phyloP scores from a whole-genome alignment of 2,113 vertebrate species.

The Psettodes erumei region DNA sequence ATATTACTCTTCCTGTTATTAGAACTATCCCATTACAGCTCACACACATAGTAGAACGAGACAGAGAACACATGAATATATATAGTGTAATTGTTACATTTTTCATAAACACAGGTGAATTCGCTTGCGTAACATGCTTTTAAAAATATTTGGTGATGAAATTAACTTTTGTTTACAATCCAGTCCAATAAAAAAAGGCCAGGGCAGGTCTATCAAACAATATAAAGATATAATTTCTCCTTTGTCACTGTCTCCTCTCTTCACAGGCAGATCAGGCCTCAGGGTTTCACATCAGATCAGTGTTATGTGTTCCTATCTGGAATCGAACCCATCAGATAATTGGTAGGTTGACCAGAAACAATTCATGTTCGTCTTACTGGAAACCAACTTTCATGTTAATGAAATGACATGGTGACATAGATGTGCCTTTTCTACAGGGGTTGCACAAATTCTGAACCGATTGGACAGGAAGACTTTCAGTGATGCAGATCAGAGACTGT shows the following conservation, averaged over 20 bases:
- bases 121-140: background rate
- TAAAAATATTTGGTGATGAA: background rate
- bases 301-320: slow-evolving; percentile 87
- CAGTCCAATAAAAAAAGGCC: background rate
- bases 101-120: background rate
- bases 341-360: slow-evolving; percentile 70
- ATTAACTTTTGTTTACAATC: background rate
- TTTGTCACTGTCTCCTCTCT: slow-evolving; percentile 1
- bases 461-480: slow-evolving; percentile 86
- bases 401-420: background rate
- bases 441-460: slow-evolving; percentile 86
- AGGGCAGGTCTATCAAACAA: background rate
- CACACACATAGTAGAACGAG: background rate
- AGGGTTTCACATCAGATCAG: slow-evolving; percentile 85
- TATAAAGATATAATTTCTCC: background rate
- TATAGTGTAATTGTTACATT: background rate
- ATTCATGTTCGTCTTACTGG: background rate
- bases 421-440: slow-evolving; percentile 69
- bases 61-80: background rate
- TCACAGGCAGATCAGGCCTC: slow-evolving; percentile 84
- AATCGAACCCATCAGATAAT: slow-evolving; percentile 87
- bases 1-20: background rate
- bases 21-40: background rate
- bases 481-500: slow-evolving; percentile 86
- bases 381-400: background rate